Evolutionary conservation across 2,888 invertebrate genomes (phyloP).

Genomic region (Ligdia adustata): DNA sequence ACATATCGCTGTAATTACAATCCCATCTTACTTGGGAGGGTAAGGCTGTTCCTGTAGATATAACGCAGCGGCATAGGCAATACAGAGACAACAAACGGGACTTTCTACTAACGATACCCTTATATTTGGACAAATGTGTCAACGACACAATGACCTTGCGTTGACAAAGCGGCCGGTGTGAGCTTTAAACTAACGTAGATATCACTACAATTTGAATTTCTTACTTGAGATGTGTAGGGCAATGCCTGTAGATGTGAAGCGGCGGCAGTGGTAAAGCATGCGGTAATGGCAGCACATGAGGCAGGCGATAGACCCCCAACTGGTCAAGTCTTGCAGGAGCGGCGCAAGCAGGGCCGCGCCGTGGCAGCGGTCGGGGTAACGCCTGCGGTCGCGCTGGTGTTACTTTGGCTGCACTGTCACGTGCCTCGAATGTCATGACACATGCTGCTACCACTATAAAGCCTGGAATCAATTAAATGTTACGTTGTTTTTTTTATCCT

Average conservation of each 20-base stretch:
- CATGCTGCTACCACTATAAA: slow-evolving; percentile 98
- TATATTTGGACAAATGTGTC: no score
- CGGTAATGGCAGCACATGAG: slow-evolving; percentile 72
- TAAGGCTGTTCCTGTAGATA: no score
- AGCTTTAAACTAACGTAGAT: no score
- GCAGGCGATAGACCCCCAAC: slow-evolving; percentile 87
- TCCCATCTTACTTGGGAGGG: no score
- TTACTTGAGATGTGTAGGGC: slow-evolving; percentile 69
- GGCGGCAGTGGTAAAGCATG: slow-evolving; percentile 71
- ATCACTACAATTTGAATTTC: no score
- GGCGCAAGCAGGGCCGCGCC: slow-evolving; percentile 75
- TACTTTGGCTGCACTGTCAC: slow-evolving; percentile 95
- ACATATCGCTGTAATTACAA: no score
- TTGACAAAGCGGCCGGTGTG: no score
- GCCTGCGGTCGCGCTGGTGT: slow-evolving; percentile 88
- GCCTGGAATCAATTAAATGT: slow-evolving; percentile 77
- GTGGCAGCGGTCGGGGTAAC: slow-evolving; percentile 78
- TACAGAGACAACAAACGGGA: no score
- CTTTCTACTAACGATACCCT: no score
- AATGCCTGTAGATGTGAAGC: slow-evolving; percentile 71
- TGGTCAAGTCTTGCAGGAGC: slow-evolving; percentile 86
- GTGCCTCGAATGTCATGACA: slow-evolving; percentile 99
- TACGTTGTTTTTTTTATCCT: not conserved
- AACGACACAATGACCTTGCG: no score
- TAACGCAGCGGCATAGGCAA: no score